Base-by-base conservation (phyloP, 1,140 invertebrate species). In the Atta cephalotes region DNA sequence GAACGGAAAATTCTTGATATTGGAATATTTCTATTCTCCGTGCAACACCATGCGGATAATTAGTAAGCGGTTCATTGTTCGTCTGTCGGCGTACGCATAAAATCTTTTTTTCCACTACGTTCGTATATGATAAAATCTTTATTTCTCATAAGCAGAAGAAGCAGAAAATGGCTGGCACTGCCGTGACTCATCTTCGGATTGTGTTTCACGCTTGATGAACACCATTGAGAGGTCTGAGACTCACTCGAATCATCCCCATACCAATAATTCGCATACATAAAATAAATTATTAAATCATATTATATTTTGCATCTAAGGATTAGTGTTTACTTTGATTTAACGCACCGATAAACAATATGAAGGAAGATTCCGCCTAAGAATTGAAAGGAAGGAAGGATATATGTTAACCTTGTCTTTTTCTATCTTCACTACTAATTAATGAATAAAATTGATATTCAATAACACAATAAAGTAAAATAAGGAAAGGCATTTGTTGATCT, bases 251-350 rank as follows among this genome's bases (percentile, higher is more conserved):
- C 89, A 89, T 92, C 78, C 62, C 39, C 49, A 65, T 71, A 68
- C 45, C 82, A 84, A 82, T 80, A 87, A 89, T 45, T 21, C 39
- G 10, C 21, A 16, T 18, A 25, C 14, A 25, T 12, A 70, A 70
- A 70, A 90, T 92, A 80, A 85, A 80, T 87, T 87, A 80, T 90
- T 87, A 90, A 91, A 92, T 90, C 21, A 0, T 92, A 92, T 92
- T 91, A 92, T 85, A 85, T 85, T 45, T 90, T 71, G 76, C 88
- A 72, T 90, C 81, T 70, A 66, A 62, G 53, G 68, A 86, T 82
- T 87, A 87, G 56, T 76, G 81, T 89, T 89, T 88, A 72, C 66
- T 25, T 81, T 68, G 85, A 88, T 92, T 90, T 70, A 77, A 86
- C 74, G 39, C 84, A 49, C n/a, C 51, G 88, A 87, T 88, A 87